Evolutionary conservation across 23 tunicate species (phyloP).

Genomic region (Clavelina lepadiformis): DNA sequence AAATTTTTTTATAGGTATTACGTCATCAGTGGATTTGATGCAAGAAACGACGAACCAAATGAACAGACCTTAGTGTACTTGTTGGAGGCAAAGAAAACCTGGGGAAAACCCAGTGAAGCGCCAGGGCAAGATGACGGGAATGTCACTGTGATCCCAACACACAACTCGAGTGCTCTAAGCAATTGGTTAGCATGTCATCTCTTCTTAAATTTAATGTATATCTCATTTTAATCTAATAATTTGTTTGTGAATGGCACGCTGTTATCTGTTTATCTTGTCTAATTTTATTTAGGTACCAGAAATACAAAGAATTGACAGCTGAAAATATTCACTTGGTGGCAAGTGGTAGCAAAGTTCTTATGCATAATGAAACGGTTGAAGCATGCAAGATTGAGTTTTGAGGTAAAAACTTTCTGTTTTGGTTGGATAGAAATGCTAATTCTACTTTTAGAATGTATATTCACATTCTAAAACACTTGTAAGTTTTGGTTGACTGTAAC

Average conservation of each 20-base stretch:
- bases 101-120: slow-evolving; percentile 21
- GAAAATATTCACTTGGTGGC: slow-evolving; percentile 75
- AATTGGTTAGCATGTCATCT: slow-evolving; percentile 40
- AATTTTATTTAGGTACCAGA: slow-evolving; percentile 48
- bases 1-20: slow-evolving; percentile 37
- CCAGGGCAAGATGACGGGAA: slow-evolving; percentile 21
- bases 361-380: slow-evolving; percentile 63
- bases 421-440: too few relatives aligned
- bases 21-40: slow-evolving; percentile 68
- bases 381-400: slow-evolving; percentile 86
- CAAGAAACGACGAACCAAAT: slow-evolving; percentile 46
- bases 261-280: not conserved
- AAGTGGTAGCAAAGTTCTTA: slow-evolving; percentile 49
- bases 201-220: not conserved
- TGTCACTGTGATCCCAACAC: slow-evolving; percentile 84
- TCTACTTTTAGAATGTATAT: too few relatives aligned
- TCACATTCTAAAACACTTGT: too few relatives aligned
- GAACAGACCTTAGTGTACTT: slow-evolving; percentile 28
- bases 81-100: slow-evolving; percentile 59
- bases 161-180: slow-evolving; percentile 43
- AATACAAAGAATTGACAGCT: slow-evolving; percentile 45
- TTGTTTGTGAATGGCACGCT: not conserved
- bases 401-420: too few relatives aligned
- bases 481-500: too few relatives aligned
- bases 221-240: not conserved